These are phyloP conservation scores for Drosophila kikkawai DNA, from an alignment of 1,140 invertebrate genomes.

Conservation along the genomic window DNA sequence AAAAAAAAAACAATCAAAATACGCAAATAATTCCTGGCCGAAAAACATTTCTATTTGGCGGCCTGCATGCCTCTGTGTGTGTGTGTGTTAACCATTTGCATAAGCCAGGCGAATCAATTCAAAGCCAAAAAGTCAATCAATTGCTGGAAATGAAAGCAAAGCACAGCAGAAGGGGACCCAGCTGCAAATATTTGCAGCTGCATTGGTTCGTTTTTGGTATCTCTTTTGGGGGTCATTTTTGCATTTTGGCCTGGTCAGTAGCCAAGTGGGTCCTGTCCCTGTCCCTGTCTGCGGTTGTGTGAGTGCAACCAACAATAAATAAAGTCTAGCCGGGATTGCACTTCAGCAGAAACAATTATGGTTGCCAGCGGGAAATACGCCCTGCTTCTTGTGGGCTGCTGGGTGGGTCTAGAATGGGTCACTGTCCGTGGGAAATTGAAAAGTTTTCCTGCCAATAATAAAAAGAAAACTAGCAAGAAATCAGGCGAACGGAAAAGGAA, in stretches of 20 bases:
- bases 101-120: conserved; percentile 63
- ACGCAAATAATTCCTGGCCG: conserved; percentile 34
- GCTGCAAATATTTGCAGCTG: conserved; percentile 40
- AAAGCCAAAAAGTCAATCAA: conserved; percentile 79
- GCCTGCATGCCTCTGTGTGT: not conserved
- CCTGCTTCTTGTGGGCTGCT: not conserved
- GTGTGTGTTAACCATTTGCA: conserved; percentile 51
- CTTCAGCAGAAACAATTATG: conserved; percentile 73
- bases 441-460: conserved; percentile 37
- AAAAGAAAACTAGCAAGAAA: conserved; percentile 23
- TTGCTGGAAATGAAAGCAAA: conserved; percentile 58
- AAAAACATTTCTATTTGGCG: conserved; percentile 40
- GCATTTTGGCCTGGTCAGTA: conserved; percentile 29
- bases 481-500: conserved; percentile 41
- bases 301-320: conserved; percentile 67
- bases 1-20: conserved; percentile 18
- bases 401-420: conserved; percentile 37
- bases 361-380: conserved; percentile 43
- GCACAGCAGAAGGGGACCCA: conserved; percentile 7
- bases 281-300: conserved; percentile 15
- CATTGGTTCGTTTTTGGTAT: conserved; percentile 16
- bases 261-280: conserved; percentile 12
- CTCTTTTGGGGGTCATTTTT: conserved; percentile 14
- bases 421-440: conserved; percentile 43
- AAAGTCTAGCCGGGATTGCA: conserved; percentile 71